A percentile compares a stretch with the other conserved stretches of the same genome.
phyloP scores from a whole-genome alignment of 2,797 vertebrate genomes.

The Tragopan temminckii region DNA sequence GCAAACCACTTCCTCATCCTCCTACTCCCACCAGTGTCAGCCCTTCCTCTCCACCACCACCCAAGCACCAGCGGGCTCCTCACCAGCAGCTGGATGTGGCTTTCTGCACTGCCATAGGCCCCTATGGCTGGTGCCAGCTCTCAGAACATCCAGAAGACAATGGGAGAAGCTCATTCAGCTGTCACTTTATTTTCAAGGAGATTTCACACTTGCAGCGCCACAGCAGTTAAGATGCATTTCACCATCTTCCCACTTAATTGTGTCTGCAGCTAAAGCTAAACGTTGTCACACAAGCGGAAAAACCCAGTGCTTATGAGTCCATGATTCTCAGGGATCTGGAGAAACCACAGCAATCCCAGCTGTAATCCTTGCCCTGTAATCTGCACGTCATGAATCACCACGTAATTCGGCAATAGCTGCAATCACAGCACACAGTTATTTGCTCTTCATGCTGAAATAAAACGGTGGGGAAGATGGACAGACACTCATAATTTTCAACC shows the following conservation, averaged over 20 bases:
- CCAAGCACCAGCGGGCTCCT: not conserved
- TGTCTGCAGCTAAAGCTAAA: conserved; percentile 40
- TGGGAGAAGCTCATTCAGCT: not conserved
- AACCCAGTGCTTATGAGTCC: not conserved
- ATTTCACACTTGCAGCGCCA: not conserved
- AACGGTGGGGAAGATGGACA: not conserved
- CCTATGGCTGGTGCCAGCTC: not conserved
- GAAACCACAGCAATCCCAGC: conserved; percentile 14
- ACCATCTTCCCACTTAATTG: not conserved
- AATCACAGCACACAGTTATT: not conserved
- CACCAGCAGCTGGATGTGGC: not conserved
- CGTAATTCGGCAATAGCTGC: conserved; percentile 9
- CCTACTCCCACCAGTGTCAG: not conserved
- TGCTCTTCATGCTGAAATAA: not conserved
- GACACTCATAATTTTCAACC: not conserved
- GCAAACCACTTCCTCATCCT: not conserved
- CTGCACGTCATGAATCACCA: conserved; percentile 17
- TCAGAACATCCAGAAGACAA: not conserved
- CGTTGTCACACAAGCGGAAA: not conserved
- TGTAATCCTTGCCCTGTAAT: conserved; percentile 63
- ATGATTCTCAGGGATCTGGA: conserved; percentile 30
- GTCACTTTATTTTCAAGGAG: not conserved
- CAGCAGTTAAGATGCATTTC: not conserved
- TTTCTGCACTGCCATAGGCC: not conserved
- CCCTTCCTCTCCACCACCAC: not conserved